Base-by-base conservation (phyloP, 2,888 invertebrate species). In the Pseudoips prasinana region DNA sequence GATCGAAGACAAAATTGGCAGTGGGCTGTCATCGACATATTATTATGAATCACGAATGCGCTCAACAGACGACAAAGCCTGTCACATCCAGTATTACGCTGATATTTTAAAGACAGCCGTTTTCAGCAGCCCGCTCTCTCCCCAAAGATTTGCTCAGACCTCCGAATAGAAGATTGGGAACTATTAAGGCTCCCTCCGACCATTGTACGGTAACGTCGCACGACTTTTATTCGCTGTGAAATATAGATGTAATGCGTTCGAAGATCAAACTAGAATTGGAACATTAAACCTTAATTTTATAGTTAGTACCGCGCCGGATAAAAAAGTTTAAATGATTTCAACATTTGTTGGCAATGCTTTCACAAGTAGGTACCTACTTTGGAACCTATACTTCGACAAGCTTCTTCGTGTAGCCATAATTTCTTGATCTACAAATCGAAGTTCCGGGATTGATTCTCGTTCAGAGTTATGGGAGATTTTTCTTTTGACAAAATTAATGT, bases 91-190 rank as follows among this genome's bases (percentile, higher is more conserved):
- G 59, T 33, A 26, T 31, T 23, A 29, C 23, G 33, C 26, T 39
- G 41, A 57, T 52, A 58, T 64, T 58, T 58, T 48, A 56, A 46
- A 43, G 38, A 37, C 40, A 47, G 39, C 25, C 37, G 32, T 40
- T 25, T 44, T 44, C 46, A 39, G 38, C 33, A 39, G 35, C 33
- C 29, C 30, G 28, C 33, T 31, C 24, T 46, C 40, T 66, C 67
- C 39, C 67, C 39, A 33, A 49, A 69, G 71, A 64, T 70, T 75
- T 70, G 53, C 58, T 53, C 59, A 46, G 44, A 55, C 52, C 55
- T 64, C 46, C 59, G 49, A 56, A 59, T 50, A 49, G 64, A 68
- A 74, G 70, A 73, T 73, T 71, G 69, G 59, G 62, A 67, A 71
- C 72, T 72, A 75, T 74, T 73, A 72, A 69, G 62, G 58, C 47